Evolutionary conservation across 2,797 vertebrate species (phyloP), one percentile per base, ranked within the genome.

Genomic region (Arctocebus calabarensis): DNA sequence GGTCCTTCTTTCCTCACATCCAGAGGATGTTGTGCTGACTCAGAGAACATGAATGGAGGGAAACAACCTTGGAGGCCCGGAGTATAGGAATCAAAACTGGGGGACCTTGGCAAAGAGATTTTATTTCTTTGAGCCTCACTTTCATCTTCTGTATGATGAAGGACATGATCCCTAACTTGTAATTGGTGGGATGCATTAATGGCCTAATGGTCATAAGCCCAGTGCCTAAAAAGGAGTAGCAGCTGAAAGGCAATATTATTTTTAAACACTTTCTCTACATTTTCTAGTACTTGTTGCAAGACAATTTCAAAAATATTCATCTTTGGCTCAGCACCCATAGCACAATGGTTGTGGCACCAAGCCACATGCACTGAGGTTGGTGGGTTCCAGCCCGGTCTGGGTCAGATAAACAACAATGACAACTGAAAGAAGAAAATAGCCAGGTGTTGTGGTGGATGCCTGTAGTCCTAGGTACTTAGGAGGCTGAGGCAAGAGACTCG

Each of bases 11-110:
- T 55, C 40, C 3, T n/a, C 27, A 5, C 12, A 19, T 2, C 2
- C 7, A 64, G 14, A 64, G 7, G 8, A n/a, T 34, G 7, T 4
- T 23, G 20, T 70, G 23, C 27, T n/a, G 45, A 27, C 20, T 32
- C 55, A 5, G 27, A 62, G 32, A 7, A n/a, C 5, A 3, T 1
- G 2, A 12, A 48, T 43, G 11, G 5, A 48, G 6, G 13, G 9
- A 89, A 68, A 45, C 22, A 29, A 9, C 8, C 64, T 6, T 17
- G 55, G 34, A 62, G 19, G 19, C n/a, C 43, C 16, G 52, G 16
- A 0, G 0, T 64, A 7, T 13, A 57, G 19, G 16, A 79, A 70
- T 16, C 19, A 55, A 71, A 79, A 85, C 22, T 23, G 16, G 1
- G 9, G 12, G 29, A 32, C 9, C 45, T 68, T 52, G 22, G 48